Evolutionary conservation across 2,797 vertebrate genomes (phyloP), one percentile per base, ranked within the genome.

Genomic region (Rhynchotus rufescens): DNA sequence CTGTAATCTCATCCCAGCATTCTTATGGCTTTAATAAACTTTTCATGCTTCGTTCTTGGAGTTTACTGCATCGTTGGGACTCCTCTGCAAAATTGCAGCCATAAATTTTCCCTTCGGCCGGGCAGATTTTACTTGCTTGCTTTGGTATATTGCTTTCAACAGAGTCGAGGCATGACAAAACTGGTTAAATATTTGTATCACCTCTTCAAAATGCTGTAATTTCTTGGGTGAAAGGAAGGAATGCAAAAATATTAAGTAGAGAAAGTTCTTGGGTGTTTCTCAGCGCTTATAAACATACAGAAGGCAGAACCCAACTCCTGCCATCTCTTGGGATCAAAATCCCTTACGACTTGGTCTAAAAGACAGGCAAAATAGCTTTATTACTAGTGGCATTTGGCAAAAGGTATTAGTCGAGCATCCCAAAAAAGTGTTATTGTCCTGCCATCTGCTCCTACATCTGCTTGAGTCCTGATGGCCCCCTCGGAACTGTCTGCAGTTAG

Each of bases 21-120:
- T 96, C 94, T 96, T 98, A 97, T 81, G 75, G 88, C 93, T 95
- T 97, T 96, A 97, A 97, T 97, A 97, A 97, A 97, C 90, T 96
- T 88, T 94, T 97, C 91, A 86, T 93, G 94, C 91, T 94, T 97
- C 93, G 69, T 95, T 96, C 84, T 93, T 95, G 60, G 57, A 49
- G 67, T 97, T 97, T 97, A 97, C 94, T 82, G 94, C 79, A 96
- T 96, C 95, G 72, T 74, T 80, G 88, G 86, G 91, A 93, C 91
- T 74, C 81, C 88, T 95, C 87, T 92, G 60, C 81, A 96, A 97
- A 97, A 97, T 96, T 96, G 86, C 81, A 94, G 69, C 84, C 89
- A 93, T 97, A 96, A 96, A 97, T 97, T 97, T 96, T 69, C 85
- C 20, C 77, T 97, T 94, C 92, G 62, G 74, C 86, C 16, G 30